phyloP scores from a whole-genome alignment of 2,797 vertebrate genomes.

The Rhincodon typus region DNA sequence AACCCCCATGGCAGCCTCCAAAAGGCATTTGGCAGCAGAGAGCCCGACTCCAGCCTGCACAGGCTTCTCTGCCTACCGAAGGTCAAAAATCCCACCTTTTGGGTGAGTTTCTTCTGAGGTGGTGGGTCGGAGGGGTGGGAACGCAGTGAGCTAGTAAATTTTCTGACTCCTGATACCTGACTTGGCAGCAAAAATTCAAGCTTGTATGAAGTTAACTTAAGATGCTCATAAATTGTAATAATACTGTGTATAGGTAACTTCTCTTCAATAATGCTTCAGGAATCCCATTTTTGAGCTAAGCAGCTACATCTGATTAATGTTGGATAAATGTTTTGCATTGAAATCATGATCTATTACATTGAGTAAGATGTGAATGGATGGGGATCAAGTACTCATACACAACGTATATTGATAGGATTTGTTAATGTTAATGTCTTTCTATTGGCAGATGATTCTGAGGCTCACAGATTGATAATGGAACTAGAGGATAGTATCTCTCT shows the following conservation, averaged over 20 bases:
- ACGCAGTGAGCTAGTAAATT: background rate
- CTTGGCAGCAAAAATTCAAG: no score
- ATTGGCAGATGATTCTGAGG: constrained; percentile 60
- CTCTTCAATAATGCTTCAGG: background rate
- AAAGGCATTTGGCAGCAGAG: background rate
- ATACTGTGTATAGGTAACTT: background rate
- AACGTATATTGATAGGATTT: constrained; percentile 5
- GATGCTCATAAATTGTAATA: background rate
- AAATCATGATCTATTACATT: background rate
- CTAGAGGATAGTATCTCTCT: constrained; percentile 63
- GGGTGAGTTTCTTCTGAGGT: background rate
- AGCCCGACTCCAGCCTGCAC: background rate
- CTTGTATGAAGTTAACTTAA: background rate
- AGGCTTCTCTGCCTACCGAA: no score
- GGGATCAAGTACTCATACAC: background rate
- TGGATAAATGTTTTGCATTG: background rate
- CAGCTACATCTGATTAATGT: background rate
- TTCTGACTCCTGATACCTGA: background rate
- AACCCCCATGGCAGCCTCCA: background rate
- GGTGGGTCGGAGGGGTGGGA: no score
- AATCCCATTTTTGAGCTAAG: background rate
- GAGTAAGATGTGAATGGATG: background rate
- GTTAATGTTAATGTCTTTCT: background rate
- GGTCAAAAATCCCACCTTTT: background rate
- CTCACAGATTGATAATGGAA: constrained; percentile 64